Conservation (phyloP, 2,888 invertebrate species). For the Drosophila emarginata region DNA sequence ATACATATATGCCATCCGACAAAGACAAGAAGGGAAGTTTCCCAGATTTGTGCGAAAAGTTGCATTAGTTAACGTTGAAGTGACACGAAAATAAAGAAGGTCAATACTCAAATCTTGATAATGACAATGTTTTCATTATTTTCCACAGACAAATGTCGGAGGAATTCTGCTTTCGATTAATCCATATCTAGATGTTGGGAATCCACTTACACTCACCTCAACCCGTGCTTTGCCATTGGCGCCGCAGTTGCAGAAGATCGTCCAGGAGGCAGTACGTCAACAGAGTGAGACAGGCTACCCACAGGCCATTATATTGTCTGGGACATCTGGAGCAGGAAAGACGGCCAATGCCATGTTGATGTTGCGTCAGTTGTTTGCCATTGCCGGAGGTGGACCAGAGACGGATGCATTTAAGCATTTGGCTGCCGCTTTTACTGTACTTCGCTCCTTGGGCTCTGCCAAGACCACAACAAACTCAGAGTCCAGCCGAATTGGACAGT, state of each 20-base stretch:
- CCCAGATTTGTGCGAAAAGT: not conserved
- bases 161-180: slow-evolving; percentile 95
- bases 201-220: slow-evolving; percentile 92
- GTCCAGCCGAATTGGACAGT: slow-evolving; percentile 97
- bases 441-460: slow-evolving; percentile 94
- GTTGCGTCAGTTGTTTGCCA: slow-evolving; percentile 94
- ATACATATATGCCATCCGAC: not conserved
- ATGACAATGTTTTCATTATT: not conserved
- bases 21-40: not conserved
- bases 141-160: slow-evolving; percentile 93
- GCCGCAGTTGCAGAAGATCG: slow-evolving; percentile 93
- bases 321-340: slow-evolving; percentile 96
- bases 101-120: too few relatives aligned
- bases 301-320: slow-evolving; percentile 96
- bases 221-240: slow-evolving; percentile 89
- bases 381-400: slow-evolving; percentile 96
- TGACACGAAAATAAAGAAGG: not conserved
- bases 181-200: slow-evolving; percentile 93
- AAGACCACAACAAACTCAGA: slow-evolving; percentile 95
- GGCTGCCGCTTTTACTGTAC: slow-evolving; percentile 96
- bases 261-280: slow-evolving; percentile 95
- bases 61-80: not conserved
- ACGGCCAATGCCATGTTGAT: slow-evolving; percentile 96
- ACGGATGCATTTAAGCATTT: slow-evolving; percentile 98
- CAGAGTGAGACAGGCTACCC: slow-evolving; percentile 98